phyloP scores from a whole-genome alignment of 2,888 invertebrate species.

The Gastracanthus pulcherrimus region DNA sequence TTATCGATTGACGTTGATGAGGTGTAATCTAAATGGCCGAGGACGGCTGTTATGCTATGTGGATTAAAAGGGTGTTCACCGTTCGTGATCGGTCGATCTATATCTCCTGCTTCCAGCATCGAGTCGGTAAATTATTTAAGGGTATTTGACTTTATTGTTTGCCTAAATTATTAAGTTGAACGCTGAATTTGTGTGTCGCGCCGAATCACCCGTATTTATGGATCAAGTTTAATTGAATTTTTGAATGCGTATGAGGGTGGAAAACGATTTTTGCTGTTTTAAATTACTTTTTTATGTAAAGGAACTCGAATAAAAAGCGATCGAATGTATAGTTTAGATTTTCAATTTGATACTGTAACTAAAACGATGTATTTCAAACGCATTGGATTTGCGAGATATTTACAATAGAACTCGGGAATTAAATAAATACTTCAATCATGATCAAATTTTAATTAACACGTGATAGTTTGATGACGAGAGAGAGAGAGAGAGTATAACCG shows the following conservation, averaged over 20 bases:
- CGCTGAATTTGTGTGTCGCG: background rate
- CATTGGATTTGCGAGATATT: no score
- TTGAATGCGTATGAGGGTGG: background rate
- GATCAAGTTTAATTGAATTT: conserved; percentile 3
- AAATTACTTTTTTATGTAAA: background rate
- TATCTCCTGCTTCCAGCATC: background rate
- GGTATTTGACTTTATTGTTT: background rate
- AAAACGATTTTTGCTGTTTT: background rate
- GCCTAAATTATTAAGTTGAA: background rate
- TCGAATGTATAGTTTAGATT: background rate
- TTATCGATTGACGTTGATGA: conserved; percentile 30
- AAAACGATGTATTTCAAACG: no score
- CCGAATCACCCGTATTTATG: background rate
- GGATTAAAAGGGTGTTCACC: background rate
- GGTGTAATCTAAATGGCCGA: conserved; percentile 3
- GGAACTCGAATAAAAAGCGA: background rate
- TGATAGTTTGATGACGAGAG: no score
- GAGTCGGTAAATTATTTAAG: background rate
- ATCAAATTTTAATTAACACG: no score
- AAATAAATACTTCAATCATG: no score
- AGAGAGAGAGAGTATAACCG: background rate
- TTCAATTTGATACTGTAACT: background rate
- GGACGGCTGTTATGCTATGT: background rate
- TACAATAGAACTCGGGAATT: no score
- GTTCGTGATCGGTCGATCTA: background rate